Conservation (phyloP, 2,113 vertebrate species). For the Plecturocebus donacophilus region DNA sequence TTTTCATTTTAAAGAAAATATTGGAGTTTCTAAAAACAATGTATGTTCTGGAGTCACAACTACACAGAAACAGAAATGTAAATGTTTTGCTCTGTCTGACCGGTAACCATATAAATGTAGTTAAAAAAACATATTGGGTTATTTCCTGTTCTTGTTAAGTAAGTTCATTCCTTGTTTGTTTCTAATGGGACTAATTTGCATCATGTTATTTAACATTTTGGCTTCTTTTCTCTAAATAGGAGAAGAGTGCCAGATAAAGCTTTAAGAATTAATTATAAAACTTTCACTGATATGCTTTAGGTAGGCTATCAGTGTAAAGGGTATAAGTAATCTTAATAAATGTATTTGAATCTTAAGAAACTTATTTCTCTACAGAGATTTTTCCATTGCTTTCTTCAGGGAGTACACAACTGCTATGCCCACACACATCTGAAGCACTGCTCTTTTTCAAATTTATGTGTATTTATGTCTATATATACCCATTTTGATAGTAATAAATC, state of each 20-base stretch:
- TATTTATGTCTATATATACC: constrained; percentile 7
- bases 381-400: not conserved
- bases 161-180: not conserved
- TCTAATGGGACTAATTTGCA: not conserved
- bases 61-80: not conserved
- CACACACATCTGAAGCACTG: not conserved
- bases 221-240: not conserved
- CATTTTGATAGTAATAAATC: constrained; percentile 57
- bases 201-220: not conserved
- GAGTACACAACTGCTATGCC: not conserved
- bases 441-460: constrained; percentile 50
- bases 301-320: not conserved
- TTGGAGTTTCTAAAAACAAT: not conserved
- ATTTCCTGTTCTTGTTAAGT: constrained; percentile 1
- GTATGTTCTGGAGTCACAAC: not conserved
- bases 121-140: not conserved
- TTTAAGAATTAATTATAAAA: not conserved
- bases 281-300: not conserved
- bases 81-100: not conserved
- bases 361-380: not conserved
- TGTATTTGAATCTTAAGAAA: not conserved
- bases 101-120: not conserved
- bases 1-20: constrained; percentile 36
- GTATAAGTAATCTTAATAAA: constrained; percentile 32
- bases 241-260: not conserved